Evolutionary conservation across 2,113 vertebrate species (phyloP), one percentile per base, ranked within the genome.

Genomic region (Tachuris rubrigastra): DNA sequence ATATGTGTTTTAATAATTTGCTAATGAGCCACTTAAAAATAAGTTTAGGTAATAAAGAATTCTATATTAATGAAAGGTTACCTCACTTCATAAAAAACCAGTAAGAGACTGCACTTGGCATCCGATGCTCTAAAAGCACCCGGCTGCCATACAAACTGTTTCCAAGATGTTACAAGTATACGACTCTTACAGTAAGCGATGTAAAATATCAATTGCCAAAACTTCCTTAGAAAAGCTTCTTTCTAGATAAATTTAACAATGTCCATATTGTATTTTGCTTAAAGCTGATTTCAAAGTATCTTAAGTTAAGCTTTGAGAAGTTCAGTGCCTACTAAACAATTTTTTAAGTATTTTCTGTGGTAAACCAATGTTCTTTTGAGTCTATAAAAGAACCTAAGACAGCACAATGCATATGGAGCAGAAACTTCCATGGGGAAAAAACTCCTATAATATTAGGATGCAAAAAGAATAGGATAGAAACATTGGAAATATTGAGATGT

Each of bases 141-240:
- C 93, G 85, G 83, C 47, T 91, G 59, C 56, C 30, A 27, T 9
- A n/a, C 21, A 68, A 66, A 88, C 58, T 73, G 41, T 87, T 89
- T 93, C 85, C 46, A 93, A 95, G 89, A 91, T 47, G 39, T 73
- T 86, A 74, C 6, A 63, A 93, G 53, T 79, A 83, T 39, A 33
- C 1, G 11, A 84, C 49, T 90, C 52, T 90, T 93, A 78, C 71
- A 95, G 75, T 87, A 93, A 87, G 67, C 5, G 8, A 89, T 67
- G 67, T 49, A 94, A 96, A 97, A 88, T 65, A 87, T 67, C 78
- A 96, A 12, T 67, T 95, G 91, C 69, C 91, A 71, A 77, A 92
- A 91, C 89, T 75, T 97, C 83, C 73, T 94, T 55, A 89, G 86
- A 47, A 95, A 85, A 94, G 25, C 17, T 80, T 92, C 53, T 89